Evolutionary conservation across 2,797 vertebrate genomes (phyloP), one percentile per base, ranked within the genome.

Genomic region (Sus cebifrons): DNA sequence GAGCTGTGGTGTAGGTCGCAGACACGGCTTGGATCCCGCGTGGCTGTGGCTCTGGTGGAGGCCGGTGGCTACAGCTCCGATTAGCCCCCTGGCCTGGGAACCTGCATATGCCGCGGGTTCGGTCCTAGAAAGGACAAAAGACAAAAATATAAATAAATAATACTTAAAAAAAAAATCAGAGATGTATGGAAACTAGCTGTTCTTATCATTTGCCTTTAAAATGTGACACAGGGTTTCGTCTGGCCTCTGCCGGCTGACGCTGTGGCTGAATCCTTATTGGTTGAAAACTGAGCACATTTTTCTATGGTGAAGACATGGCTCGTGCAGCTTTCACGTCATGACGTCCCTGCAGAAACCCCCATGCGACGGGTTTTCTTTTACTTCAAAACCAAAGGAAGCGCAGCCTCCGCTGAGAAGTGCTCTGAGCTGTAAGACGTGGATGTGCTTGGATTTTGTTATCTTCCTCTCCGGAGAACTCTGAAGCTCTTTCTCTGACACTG

Each of bases 201-300:
- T 23, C 54, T 13, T 64, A 3, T 12, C 6, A 10, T 70, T 65
- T 27, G 20, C 52, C 85, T 90, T 70, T n/a, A 32, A 27, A 12
- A 32, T 9, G 20, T 18, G 18, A 1, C 0, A 3, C 2, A 4
- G 17, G 0, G 0, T 13, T 12, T 13, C 20, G n/a, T n/a, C 11
- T 2, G 2, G 5, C 29, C 44, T 29, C 3, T 3, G 67, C 10
- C 0, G 27, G 3, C 52, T 0, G 8, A 73, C 3, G 0, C 2
- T 21, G 58, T 3, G 16, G 49, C 23, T 1, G 9, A 74, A 15
- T 25, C 18, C 29, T 2, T 10, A 2, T 2, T 6, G 7, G 3
- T 65, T 14, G 0, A 8, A 17, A 86, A 5, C 0, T 10, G 54
- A 1, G 23, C 2, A 0, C 4, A 83, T 16, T 2, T 17, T 18